Percentiles rank a stretch among this genome's conserved stretches.
phyloP scores from a whole-genome alignment of 1,140 invertebrate genomes.

The Diorhabda carinulata region DNA sequence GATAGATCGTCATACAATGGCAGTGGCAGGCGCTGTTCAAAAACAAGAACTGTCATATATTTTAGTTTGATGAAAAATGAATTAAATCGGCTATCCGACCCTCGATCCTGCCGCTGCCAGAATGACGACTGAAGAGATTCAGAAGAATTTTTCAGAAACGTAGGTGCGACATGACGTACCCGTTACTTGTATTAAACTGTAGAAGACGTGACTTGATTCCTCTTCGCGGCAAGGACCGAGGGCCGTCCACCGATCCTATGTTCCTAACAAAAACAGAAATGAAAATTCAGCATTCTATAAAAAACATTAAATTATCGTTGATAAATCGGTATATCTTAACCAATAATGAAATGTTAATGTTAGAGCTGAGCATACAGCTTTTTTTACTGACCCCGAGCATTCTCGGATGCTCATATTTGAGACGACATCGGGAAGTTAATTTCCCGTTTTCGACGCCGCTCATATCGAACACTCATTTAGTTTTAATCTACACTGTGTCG shows the following conservation, averaged over 20 bases:
- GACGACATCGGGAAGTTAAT: no score
- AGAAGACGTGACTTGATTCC: conserved; percentile 82
- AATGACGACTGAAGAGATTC: conserved; percentile 22
- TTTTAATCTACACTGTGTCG: no score
- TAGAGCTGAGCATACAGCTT: no score
- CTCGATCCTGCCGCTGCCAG: conserved; percentile 44
- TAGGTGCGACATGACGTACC: conserved; percentile 55
- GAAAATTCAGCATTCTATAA: background rate
- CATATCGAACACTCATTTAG: no score
- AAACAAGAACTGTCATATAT: conserved; percentile 45
- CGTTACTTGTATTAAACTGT: conserved; percentile 80
- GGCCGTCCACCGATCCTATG: conserved; percentile 69
- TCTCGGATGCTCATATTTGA: no score
- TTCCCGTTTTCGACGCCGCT: no score
- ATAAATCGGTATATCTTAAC: no score
- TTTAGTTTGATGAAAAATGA: conserved; percentile 3
- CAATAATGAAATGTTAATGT: no score
- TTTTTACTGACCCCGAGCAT: no score
- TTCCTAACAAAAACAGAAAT: conserved; percentile 45
- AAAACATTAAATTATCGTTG: background rate
- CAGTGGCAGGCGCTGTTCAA: conserved; percentile 63
- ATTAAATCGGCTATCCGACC: conserved; percentile 33
- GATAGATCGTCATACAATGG: conserved; percentile 38
- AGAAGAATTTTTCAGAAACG: conserved; percentile 6
- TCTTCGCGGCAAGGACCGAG: conserved; percentile 77